These are phyloP conservation scores for Magallana nippona DNA, from an alignment of 2,888 invertebrate species.

Conservation along the genomic window DNA sequence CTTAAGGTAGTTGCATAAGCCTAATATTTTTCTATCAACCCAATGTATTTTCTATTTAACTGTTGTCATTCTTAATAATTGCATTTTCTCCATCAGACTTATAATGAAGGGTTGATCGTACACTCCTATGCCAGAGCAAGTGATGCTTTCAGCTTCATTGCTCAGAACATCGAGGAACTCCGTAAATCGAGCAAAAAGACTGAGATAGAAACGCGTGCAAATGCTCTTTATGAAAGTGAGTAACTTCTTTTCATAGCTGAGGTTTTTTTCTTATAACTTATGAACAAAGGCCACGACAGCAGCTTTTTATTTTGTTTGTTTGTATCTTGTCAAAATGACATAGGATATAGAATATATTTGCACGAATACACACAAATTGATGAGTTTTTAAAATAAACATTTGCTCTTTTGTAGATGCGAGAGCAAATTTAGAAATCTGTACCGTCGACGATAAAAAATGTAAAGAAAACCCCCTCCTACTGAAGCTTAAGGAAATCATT, in stretches of 20 bases:
- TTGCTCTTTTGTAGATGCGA: slow-evolving; percentile 42
- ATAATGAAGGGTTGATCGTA: slow-evolving; percentile 72
- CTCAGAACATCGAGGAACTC: slow-evolving; percentile 55
- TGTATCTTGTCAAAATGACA: too few relatives aligned
- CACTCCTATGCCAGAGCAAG: slow-evolving; percentile 74
- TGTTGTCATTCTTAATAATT: too few relatives aligned
- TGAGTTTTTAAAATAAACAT: not conserved
- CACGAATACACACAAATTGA: too few relatives aligned
- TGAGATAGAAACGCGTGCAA: slow-evolving; percentile 43
- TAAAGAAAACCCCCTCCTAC: slow-evolving; percentile 70
- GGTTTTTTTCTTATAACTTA: not conserved
- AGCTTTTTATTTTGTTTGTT: too few relatives aligned
- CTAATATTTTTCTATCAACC: too few relatives aligned
- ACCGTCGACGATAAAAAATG: slow-evolving; percentile 52
- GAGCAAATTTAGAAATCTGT: slow-evolving; percentile 42
- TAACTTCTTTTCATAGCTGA: not conserved
- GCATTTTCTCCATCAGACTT: slow-evolving; percentile 59
- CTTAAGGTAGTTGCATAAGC: not conserved
- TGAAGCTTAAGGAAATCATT: slow-evolving; percentile 64
- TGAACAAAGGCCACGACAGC: not conserved
- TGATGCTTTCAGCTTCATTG: slow-evolving; percentile 70
- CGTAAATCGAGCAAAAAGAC: slow-evolving; percentile 53
- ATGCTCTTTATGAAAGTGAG: slow-evolving; percentile 61
- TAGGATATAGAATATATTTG: not conserved
- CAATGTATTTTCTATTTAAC: too few relatives aligned